Evolutionary conservation across 1,140 invertebrate genomes (phyloP).

Genomic region (Drosophila nasuta): DNA sequence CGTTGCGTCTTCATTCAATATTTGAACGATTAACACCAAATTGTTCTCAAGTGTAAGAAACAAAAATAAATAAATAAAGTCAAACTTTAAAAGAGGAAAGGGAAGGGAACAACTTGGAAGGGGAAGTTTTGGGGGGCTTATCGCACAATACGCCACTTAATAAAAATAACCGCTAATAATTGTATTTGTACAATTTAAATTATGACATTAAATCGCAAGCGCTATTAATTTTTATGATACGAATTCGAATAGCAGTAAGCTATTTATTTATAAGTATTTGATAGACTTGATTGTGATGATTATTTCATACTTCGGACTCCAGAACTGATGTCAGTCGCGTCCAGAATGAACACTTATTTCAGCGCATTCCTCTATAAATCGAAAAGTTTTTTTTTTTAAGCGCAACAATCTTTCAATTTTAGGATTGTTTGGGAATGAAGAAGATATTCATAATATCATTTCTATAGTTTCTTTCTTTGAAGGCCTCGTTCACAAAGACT

Average conservation of each 20-base stretch:
- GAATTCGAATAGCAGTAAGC: conserved; percentile 4
- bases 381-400: neutral
- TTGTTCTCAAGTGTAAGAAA: conserved; percentile 46
- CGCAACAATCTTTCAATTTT: neutral
- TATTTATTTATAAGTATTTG: conserved; percentile 22
- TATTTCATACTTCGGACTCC: neutral
- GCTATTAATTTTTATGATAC: conserved; percentile 39
- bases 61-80: neutral
- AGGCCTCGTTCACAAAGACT: too few species aligned
- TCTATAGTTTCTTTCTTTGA: too few species aligned
- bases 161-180: conserved; percentile 80
- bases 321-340: conserved; percentile 45
- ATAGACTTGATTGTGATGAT: neutral
- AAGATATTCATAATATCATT: too few species aligned
- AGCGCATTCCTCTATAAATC: conserved; percentile 6
- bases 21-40: conserved; percentile 60
- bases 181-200: conserved; percentile 80
- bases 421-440: too few species aligned
- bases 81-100: neutral
- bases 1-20: conserved; percentile 55
- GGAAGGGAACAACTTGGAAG: neutral
- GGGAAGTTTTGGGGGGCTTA: conserved; percentile 42
- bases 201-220: conserved; percentile 60
- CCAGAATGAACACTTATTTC: conserved; percentile 54
- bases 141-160: conserved; percentile 72